These are phyloP conservation scores for Galeruca laticollis DNA, from an alignment of 2,888 invertebrate species.

Conservation along the genomic window DNA sequence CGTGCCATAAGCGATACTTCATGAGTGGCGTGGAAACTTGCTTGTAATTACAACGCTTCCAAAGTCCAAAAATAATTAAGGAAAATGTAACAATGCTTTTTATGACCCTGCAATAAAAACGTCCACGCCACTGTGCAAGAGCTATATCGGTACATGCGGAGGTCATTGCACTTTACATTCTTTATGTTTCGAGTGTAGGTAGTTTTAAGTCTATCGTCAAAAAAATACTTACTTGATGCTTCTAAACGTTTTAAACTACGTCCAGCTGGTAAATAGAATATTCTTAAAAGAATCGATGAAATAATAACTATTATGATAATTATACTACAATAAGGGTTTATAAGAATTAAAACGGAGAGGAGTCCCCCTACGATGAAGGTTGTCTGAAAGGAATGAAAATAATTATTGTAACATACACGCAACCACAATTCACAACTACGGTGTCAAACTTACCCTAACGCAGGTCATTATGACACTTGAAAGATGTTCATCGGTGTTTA, in stretches of 20 bases:
- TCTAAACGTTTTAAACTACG: conserved; percentile 57
- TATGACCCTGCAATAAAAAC: no score
- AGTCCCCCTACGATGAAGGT: conserved; percentile 46
- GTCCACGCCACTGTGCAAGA: no score
- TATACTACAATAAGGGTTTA: conserved; percentile 38
- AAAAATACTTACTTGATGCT: conserved; percentile 57
- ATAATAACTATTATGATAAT: conserved; percentile 45
- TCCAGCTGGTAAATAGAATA: conserved; percentile 54
- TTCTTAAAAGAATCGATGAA: conserved; percentile 49
- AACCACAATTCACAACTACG: background rate
- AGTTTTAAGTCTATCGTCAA: no score
- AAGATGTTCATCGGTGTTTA: conserved; percentile 56
- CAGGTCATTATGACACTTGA: conserved; percentile 50
- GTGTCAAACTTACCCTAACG: conserved; percentile 48
- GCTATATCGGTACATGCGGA: no score
- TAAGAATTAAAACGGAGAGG: conserved; percentile 47
- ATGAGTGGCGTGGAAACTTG: no score
- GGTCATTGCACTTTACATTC: no score
- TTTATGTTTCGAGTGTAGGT: no score
- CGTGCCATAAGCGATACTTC: no score
- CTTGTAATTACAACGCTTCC: no score
- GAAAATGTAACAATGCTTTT: no score
- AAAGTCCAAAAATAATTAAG: no score
- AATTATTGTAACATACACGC: no score
- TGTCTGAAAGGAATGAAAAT: conserved; percentile 42